These are phyloP conservation scores for Phocoena sinus DNA, from an alignment of 2,113 vertebrate species.

Conservation along the genomic window DNA sequence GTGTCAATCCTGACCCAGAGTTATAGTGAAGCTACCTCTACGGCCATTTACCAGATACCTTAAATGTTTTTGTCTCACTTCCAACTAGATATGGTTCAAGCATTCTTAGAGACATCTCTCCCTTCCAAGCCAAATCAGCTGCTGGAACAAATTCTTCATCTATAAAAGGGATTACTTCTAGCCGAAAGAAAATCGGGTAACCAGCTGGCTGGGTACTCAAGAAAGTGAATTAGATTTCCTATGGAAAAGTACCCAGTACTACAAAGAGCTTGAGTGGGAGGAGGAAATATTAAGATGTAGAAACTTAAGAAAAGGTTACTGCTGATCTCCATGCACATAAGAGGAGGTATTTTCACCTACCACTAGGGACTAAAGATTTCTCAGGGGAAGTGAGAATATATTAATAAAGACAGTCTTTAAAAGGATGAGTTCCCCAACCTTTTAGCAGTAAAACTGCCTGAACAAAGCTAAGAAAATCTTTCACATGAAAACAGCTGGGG, in stretches of 20 bases:
- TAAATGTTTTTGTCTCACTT: not conserved
- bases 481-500: not conserved
- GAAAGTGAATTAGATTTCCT: constrained; percentile 29
- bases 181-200: not conserved
- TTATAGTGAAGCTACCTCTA: not conserved
- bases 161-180: constrained; percentile 39
- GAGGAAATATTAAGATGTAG: constrained; percentile 52
- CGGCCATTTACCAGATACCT: not conserved
- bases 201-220: not conserved
- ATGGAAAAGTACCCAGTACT: constrained; percentile 52
- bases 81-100: not conserved
- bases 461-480: constrained; percentile 30
- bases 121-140: constrained; percentile 2
- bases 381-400: not conserved
- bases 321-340: not conserved
- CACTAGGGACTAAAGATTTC: not conserved
- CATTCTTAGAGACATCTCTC: not conserved
- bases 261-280: constrained; percentile 17
- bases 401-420: constrained; percentile 26
- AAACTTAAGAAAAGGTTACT: constrained; percentile 20
- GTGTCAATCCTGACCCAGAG: not conserved
- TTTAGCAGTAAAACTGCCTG: not conserved
- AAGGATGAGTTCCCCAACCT: not conserved
- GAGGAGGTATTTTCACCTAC: constrained; percentile 3
- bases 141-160: constrained; percentile 25